phyloP scores from a whole-genome alignment of 2,888 invertebrate genomes.

The Uropetala carovei region DNA sequence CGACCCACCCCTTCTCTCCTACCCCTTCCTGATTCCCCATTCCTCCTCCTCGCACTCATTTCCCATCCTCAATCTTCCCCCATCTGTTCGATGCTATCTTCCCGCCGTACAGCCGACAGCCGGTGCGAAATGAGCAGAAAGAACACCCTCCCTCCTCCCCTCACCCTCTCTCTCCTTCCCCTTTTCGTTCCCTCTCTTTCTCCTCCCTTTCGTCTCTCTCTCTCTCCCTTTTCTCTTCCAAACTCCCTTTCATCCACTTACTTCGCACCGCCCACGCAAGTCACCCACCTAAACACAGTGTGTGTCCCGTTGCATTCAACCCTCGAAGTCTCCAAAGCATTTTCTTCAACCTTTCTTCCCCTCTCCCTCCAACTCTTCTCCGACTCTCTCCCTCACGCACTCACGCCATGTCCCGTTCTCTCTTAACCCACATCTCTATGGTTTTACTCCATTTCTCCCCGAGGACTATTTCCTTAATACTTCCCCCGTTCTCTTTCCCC shows the following conservation, averaged over 20 bases:
- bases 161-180: not conserved
- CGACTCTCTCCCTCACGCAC: too few species aligned
- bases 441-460: not conserved
- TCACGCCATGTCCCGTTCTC: too few species aligned
- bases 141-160: too few species aligned
- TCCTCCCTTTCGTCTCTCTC: not conserved
- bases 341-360: too few species aligned
- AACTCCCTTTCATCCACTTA: not conserved
- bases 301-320: too few species aligned
- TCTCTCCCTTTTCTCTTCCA: not conserved
- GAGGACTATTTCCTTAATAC: too few species aligned
- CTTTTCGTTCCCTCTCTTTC: not conserved
- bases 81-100: constrained; percentile 42
- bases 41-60: not conserved
- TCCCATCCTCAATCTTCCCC: not conserved
- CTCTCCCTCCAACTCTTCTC: too few species aligned
- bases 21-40: not conserved
- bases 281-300: too few species aligned
- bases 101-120: constrained; percentile 19
- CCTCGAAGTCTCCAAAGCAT: too few species aligned
- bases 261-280: not conserved
- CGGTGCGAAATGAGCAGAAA: constrained; percentile 40
- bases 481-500: too few species aligned
- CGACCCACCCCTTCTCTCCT: too few species aligned
- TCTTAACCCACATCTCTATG: not conserved